Evolutionary conservation across 2,797 vertebrate genomes (phyloP).

Genomic region (Antrozous pallidus): DNA sequence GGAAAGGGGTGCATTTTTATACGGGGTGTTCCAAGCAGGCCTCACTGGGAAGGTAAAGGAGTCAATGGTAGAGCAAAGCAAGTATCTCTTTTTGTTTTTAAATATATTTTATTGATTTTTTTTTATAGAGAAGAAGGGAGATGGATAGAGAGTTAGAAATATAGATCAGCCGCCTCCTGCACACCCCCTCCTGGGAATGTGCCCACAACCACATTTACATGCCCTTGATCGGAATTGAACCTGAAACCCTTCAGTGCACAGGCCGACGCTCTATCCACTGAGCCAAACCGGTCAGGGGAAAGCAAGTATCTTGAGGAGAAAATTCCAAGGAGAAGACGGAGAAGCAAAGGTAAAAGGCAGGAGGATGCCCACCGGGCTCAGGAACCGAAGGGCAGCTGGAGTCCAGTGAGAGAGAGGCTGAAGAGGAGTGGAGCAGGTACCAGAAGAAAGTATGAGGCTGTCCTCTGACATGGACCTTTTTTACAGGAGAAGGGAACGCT

Average conservation of each 20-base stretch:
- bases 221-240: too few relatives aligned
- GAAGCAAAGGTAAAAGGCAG: too few relatives aligned
- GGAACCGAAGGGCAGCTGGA: background rate
- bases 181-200: too few relatives aligned
- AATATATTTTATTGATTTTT: too few relatives aligned
- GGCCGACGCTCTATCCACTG: too few relatives aligned
- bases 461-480: background rate
- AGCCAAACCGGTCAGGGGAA: background rate
- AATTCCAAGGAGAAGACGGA: background rate
- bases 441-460: rapidly evolving
- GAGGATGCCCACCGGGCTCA: rapidly evolving
- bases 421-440: rapidly evolving
- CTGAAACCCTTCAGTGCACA: too few relatives aligned
- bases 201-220: too few relatives aligned
- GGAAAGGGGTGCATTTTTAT: background rate
- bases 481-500: background rate
- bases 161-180: too few relatives aligned
- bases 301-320: background rate
- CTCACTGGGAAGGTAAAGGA: background rate
- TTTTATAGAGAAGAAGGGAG: too few relatives aligned
- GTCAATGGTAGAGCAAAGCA: background rate
- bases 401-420: background rate
- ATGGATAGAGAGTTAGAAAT: too few relatives aligned
- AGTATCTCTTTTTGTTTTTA: background rate
- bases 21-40: background rate